These are phyloP conservation scores for Falco naumanni DNA, from an alignment of 2,797 vertebrate species.

Conservation along the genomic window DNA sequence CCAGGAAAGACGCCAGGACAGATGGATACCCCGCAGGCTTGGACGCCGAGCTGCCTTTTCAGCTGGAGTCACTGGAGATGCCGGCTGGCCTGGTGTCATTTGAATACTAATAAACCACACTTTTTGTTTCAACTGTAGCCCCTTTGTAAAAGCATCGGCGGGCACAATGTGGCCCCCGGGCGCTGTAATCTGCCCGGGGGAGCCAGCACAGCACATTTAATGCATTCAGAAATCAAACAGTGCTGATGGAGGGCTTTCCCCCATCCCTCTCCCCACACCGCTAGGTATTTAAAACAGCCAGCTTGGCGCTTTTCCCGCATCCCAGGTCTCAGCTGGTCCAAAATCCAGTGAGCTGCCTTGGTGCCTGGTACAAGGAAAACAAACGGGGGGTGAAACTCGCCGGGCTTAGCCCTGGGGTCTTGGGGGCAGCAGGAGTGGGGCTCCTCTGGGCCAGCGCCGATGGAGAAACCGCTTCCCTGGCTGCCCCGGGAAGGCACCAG, in stretches of 20 bases:
- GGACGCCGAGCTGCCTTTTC: constrained; percentile 7
- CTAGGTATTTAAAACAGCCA: background rate
- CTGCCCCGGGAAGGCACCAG: background rate
- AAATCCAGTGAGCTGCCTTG: background rate
- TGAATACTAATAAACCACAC: constrained; percentile 33
- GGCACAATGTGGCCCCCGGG: constrained; percentile 32
- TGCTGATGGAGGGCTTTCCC: constrained; percentile 67
- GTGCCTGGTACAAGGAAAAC: background rate
- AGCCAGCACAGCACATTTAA: constrained; percentile 67
- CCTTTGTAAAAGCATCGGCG: constrained; percentile 7
- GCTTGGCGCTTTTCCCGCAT: background rate
- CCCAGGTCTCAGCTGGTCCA: background rate
- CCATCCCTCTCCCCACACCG: background rate
- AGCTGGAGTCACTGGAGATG: constrained; percentile 38
- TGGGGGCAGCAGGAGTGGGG: background rate
- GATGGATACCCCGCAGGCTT: background rate
- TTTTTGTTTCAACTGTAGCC: constrained; percentile 16
- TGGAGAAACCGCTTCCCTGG: accelerated
- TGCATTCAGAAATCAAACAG: constrained; percentile 19
- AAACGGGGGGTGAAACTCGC: background rate
- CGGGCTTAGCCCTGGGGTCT: background rate
- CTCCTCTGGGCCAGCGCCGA: background rate
- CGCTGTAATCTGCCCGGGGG: background rate
- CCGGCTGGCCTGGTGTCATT: background rate
- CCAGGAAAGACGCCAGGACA: background rate